phyloP scores from a whole-genome alignment of 1,140 invertebrate genomes.

The Philopotamus ludificatus region DNA sequence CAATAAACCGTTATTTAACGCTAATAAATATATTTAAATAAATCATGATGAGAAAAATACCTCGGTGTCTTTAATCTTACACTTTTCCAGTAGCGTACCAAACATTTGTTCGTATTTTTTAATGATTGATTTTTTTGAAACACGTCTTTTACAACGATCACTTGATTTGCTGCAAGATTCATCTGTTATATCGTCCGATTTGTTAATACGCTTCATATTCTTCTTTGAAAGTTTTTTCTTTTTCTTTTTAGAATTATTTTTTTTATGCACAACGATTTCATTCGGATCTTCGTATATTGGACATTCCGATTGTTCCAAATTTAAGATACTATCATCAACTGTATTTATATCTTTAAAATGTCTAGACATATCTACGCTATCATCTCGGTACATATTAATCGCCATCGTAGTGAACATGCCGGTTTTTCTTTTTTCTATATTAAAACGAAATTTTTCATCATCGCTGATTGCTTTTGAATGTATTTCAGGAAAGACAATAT shows the following conservation, averaged over 20 bases:
- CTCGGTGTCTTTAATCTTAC: slow-evolving; percentile 27
- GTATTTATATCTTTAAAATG: slow-evolving; percentile 34
- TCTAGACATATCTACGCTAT: slow-evolving; percentile 34
- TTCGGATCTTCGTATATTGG: slow-evolving; percentile 38
- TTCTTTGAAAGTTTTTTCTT: slow-evolving; percentile 4
- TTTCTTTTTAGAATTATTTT: slow-evolving; percentile 7
- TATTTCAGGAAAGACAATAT: background rate
- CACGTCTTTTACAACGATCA: background rate
- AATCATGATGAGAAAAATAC: slow-evolving; percentile 13
- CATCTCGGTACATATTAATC: slow-evolving; percentile 30
- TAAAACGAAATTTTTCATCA: background rate
- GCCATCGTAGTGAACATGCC: slow-evolving; percentile 38
- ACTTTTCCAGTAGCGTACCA: slow-evolving; percentile 26
- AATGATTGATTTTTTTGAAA: slow-evolving; percentile 28
- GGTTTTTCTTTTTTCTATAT: slow-evolving; percentile 14
- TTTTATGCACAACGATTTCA: slow-evolving; percentile 17
- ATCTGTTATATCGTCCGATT: slow-evolving; percentile 13
- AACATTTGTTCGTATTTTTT: slow-evolving; percentile 38
- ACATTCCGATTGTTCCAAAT: slow-evolving; percentile 12
- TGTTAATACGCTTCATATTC: slow-evolving; percentile 4
- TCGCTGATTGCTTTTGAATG: background rate
- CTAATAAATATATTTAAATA: background rate
- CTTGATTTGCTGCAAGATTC: slow-evolving; percentile 5
- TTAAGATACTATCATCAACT: slow-evolving; percentile 9
- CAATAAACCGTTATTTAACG: too few species aligned